Percentiles rank a stretch among this genome's conserved stretches.
Conservation (phyloP, 2,888 invertebrate genomes). For the Eurois occulta region DNA sequence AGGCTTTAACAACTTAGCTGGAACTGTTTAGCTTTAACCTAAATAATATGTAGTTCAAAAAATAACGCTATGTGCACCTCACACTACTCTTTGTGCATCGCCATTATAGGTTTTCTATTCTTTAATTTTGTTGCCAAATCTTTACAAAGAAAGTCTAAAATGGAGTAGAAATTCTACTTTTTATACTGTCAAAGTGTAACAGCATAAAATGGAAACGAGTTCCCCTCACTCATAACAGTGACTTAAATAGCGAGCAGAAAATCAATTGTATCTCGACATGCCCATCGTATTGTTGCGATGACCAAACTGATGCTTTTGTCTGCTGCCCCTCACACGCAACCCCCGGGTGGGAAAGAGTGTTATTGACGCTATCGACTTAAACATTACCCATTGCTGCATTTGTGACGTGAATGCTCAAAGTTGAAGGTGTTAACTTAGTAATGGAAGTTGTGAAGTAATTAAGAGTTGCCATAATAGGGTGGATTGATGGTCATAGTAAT, state of each 20-base stretch:
- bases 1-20: not conserved
- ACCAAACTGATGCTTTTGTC: slow-evolving; percentile 79
- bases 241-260: slow-evolving; percentile 76
- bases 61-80: not conserved
- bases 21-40: no score
- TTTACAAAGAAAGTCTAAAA: not conserved
- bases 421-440: slow-evolving; percentile 40
- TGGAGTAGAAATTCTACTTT: slow-evolving; percentile 21
- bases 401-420: not conserved
- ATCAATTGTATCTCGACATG: slow-evolving; percentile 81
- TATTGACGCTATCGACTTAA: slow-evolving; percentile 19
- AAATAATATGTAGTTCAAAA: no score
- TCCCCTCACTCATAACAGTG: slow-evolving; percentile 73
- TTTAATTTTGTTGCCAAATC: no score
- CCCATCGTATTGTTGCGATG: slow-evolving; percentile 81
- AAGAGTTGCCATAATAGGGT: slow-evolving; percentile 37
- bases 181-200: slow-evolving; percentile 36
- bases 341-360: slow-evolving; percentile 52
- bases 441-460: slow-evolving; percentile 51
- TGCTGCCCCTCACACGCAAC: slow-evolving; percentile 76
- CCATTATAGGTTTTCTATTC: not conserved
- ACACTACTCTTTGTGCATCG: not conserved
- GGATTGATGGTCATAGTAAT: slow-evolving; percentile 66
- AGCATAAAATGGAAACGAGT: slow-evolving; percentile 63
- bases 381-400: slow-evolving; percentile 65